Evolutionary conservation across 2,113 vertebrate species (phyloP), one percentile per base, ranked within the genome.

Genomic region (Acrocephalus arundinaceus): DNA sequence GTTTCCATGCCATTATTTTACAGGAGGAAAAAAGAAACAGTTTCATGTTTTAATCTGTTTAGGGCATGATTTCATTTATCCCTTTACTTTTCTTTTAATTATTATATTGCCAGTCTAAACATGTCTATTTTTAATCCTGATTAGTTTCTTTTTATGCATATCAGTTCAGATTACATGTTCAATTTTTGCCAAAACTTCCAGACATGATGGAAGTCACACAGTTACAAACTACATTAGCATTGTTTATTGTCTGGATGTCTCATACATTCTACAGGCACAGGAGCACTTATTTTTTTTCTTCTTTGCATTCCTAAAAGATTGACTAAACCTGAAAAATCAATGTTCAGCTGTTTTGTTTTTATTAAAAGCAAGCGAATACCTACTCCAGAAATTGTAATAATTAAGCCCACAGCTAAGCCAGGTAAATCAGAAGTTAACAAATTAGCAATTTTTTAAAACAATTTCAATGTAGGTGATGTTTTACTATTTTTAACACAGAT

Each of bases 211-310:
- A 93, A 94, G 76, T 85, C 85, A 76, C 84, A 89, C 30, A 54
- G 92, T 68, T 93, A 93, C 75, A 77, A 94, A 67, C 22, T 37
- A 43, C 57, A 91, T 68, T 63, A 92, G 91, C 72, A 93, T 90
- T 96, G 92, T 95, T 94, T 91, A 94, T 59, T 92, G 90, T 97
- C 94, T 96, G 96, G 87, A 52, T 89, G 94, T 93, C 85, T 95
- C 63, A 73, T 39, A 90, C 79, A 65, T 92, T 90, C 54, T 90
- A 63, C 78, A 95, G 88, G 46, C 82, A 73, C 37, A 37, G 51
- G 10, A 87, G 22, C 15, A 52, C 35, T n/a, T 58, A 3, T 21
- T 65, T 87, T 82, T 82, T 75, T 89, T n/a, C 27, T 48, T 51
- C 51, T 48, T 11, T 30, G 58, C 0, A 1, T 70, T 90, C 59